These are phyloP conservation scores for Drosophila percnosoma DNA, from an alignment of 2,888 invertebrate species.

Conservation along the genomic window DNA sequence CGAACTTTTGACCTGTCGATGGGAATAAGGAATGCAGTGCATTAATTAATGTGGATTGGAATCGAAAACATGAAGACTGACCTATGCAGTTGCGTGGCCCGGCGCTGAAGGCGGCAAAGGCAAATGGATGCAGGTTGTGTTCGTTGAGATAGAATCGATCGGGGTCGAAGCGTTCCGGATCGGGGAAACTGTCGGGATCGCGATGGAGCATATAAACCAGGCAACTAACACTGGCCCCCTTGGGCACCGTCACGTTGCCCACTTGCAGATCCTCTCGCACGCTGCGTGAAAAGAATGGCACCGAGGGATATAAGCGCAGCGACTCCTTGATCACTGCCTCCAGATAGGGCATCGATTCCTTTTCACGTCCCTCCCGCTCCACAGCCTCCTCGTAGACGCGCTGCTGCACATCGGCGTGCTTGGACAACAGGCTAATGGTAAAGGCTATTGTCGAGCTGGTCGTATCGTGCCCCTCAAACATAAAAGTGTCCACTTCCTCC, in stretches of 20 bases:
- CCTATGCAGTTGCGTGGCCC: slow-evolving; percentile 84
- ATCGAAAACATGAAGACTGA: slow-evolving; percentile 21
- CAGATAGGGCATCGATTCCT: slow-evolving; percentile 85
- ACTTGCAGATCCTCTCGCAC: slow-evolving; percentile 85
- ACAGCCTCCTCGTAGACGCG: slow-evolving; percentile 84
- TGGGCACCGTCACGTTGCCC: slow-evolving; percentile 84
- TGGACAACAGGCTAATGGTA: slow-evolving; percentile 86
- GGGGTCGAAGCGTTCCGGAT: slow-evolving; percentile 84
- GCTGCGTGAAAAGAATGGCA: slow-evolving; percentile 85
- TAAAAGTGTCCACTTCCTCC: slow-evolving; percentile 87
- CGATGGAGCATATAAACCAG: slow-evolving; percentile 85
- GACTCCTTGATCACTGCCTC: slow-evolving; percentile 87
- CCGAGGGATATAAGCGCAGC: slow-evolving; percentile 86
- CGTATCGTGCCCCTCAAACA: slow-evolving; percentile 87
- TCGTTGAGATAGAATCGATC: slow-evolving; percentile 80
- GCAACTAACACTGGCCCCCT: slow-evolving; percentile 82
- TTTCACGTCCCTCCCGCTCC: slow-evolving; percentile 82
- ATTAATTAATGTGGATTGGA: not conserved
- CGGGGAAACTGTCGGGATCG: slow-evolving; percentile 85
- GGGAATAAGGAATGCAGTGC: not conserved
- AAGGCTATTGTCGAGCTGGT: slow-evolving; percentile 86
- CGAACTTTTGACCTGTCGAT: slow-evolving; percentile 83
- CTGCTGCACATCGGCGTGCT: slow-evolving; percentile 85
- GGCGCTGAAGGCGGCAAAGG: slow-evolving; percentile 83
- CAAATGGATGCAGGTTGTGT: slow-evolving; percentile 80